Evolutionary conservation across 2,888 invertebrate genomes (phyloP).

Genomic region (Odontothrips loti): DNA sequence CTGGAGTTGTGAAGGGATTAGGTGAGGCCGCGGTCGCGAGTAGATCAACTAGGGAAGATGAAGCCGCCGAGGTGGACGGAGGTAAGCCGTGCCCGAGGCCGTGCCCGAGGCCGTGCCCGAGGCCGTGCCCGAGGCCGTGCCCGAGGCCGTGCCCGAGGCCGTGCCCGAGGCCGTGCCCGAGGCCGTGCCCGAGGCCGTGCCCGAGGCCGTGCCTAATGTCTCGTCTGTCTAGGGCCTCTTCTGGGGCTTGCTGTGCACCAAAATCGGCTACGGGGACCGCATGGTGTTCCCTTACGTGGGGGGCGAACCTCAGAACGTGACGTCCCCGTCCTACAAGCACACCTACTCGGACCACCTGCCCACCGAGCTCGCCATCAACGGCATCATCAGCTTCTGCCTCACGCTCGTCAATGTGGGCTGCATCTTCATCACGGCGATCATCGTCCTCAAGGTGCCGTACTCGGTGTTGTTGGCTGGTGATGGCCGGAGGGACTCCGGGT

Average conservation of each 20-base stretch:
- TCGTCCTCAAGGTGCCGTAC: slow-evolving; percentile 61
- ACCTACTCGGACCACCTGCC: slow-evolving; percentile 71
- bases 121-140: too few relatives aligned
- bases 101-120: too few relatives aligned
- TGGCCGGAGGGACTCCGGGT: not conserved
- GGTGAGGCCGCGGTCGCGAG: too few relatives aligned
- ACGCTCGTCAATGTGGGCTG: slow-evolving; percentile 78
- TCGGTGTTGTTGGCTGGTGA: not conserved
- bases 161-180: too few relatives aligned
- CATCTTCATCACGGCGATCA: slow-evolving; percentile 74
- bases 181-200: too few relatives aligned
- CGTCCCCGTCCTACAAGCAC: slow-evolving; percentile 60
- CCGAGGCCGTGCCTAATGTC: too few relatives aligned
- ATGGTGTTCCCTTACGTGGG: slow-evolving; percentile 66
- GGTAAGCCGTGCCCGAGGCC: too few relatives aligned
- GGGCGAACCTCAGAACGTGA: slow-evolving; percentile 58
- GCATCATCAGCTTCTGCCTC: slow-evolving; percentile 71
- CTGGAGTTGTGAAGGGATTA: too few relatives aligned
- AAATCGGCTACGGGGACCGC: slow-evolving; percentile 60
- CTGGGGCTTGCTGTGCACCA: slow-evolving; percentile 69
- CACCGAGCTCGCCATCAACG: slow-evolving; percentile 71
- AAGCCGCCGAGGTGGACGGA: too few relatives aligned
- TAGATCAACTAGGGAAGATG: too few relatives aligned
- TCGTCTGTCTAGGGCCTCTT: slow-evolving; percentile 57
- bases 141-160: too few relatives aligned